phyloP scores from a whole-genome alignment of 2,113 vertebrate genomes.

The Ciconia maguari region DNA sequence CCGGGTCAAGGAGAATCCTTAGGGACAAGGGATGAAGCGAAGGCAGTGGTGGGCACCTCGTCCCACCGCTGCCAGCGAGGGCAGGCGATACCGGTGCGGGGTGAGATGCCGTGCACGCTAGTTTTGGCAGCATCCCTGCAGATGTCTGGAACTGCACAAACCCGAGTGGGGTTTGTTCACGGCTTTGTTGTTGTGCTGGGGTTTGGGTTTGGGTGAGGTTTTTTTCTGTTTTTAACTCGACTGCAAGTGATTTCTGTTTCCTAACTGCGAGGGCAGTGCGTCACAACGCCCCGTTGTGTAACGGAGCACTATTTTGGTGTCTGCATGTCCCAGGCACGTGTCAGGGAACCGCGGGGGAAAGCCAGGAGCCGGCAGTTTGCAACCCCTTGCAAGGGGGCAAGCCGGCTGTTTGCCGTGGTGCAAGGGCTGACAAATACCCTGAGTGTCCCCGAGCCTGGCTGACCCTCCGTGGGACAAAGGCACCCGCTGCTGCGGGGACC shows the following conservation, averaged over 20 bases:
- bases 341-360: fast-evolving
- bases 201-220: not conserved
- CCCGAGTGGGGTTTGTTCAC: fast-evolving
- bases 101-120: fast-evolving
- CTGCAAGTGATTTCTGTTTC: not conserved
- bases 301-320: not conserved
- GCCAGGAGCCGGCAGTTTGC: not conserved
- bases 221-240: not conserved
- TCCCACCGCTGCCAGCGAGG: not conserved
- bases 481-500: fast-evolving
- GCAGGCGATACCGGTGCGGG: fast-evolving
- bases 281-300: not conserved
- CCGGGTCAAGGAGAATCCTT: fast-evolving
- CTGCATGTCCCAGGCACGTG: not conserved
- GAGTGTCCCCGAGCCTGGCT: not conserved
- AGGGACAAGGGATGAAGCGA: fast-evolving
- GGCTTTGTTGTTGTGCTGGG: not conserved
- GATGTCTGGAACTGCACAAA: fast-evolving
- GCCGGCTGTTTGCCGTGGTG: fast-evolving
- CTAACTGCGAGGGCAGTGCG: not conserved
- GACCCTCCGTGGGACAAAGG: not conserved
- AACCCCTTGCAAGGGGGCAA: fast-evolving
- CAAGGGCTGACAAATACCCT: not conserved
- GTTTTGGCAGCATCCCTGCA: fast-evolving
- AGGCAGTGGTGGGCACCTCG: not conserved